Conservation (phyloP, 23 tunicate species). For the Diplosoma virens region DNA sequence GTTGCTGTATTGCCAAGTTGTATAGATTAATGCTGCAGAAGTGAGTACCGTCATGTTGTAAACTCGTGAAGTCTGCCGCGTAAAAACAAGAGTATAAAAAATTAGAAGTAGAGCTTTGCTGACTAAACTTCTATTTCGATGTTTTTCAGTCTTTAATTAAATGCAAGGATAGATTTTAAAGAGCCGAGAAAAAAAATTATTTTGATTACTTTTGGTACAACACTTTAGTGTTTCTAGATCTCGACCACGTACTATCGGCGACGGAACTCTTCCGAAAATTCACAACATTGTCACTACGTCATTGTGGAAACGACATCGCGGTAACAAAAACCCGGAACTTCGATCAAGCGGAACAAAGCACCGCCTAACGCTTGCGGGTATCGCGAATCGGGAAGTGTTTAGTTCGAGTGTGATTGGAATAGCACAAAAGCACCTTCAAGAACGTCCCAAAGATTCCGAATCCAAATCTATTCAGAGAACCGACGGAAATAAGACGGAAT, state of each 20-base stretch:
- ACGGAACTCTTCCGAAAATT: constrained; percentile 46
- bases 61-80: too few species aligned
- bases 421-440: constrained; percentile 48
- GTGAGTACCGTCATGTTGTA: too few species aligned
- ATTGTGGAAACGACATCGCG: constrained; percentile 43
- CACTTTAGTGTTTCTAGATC: constrained; percentile 34
- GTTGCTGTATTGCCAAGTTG: too few species aligned
- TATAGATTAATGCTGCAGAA: too few species aligned
- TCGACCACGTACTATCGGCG: constrained; percentile 57
- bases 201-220: too few species aligned
- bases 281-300: constrained; percentile 48
- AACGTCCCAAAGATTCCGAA: constrained; percentile 9
- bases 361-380: constrained; percentile 50
- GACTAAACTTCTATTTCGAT: too few species aligned
- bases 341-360: constrained; percentile 20
- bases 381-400: constrained; percentile 43
- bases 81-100: too few species aligned
- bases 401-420: constrained; percentile 51
- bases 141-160: too few species aligned
- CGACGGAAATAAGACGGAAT: neutral
- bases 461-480: neutral
- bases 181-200: too few species aligned
- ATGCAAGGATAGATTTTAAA: too few species aligned
- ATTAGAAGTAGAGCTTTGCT: too few species aligned
- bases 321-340: neutral